A percentile compares a stretch with the other conserved stretches of the same genome.
Evolutionary conservation across 2,888 invertebrate species (phyloP).

Genomic region (Trichopria drosophilae): DNA sequence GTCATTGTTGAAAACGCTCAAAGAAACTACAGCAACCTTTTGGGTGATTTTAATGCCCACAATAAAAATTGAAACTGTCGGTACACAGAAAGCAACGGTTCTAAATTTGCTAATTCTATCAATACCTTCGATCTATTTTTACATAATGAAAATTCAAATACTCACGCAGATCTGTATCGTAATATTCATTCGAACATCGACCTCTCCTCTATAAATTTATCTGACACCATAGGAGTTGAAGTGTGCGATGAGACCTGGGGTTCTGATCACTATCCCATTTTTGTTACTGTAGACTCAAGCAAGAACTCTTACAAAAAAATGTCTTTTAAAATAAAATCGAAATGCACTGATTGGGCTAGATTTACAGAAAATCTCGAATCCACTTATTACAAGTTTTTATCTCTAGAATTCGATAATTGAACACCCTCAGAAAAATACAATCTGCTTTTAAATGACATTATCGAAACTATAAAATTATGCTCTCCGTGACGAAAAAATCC

Average conservation of each 20-base stretch:
- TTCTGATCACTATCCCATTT: constrained; percentile 9
- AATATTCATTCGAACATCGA: constrained; percentile 4
- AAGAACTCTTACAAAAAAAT: constrained; percentile 19
- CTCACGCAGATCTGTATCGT: not conserved
- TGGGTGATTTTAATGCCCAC: constrained; percentile 8
- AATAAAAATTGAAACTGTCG: not conserved
- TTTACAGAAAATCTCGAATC: not conserved
- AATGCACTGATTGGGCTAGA: not conserved
- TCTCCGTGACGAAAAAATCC: no score
- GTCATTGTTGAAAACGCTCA: not conserved
- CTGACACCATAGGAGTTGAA: constrained; percentile 2
- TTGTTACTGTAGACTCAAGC: constrained; percentile 3
- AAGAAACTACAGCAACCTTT: not conserved
- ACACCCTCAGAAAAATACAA: no score
- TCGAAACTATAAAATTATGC: no score
- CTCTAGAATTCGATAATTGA: not conserved
- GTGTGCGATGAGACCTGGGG: not conserved
- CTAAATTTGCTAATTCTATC: not conserved
- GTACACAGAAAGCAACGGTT: not conserved
- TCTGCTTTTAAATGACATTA: no score
- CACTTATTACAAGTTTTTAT: not conserved
- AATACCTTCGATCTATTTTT: constrained; percentile 5
- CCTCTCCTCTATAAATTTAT: constrained; percentile 1
- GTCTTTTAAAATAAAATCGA: constrained; percentile 20
- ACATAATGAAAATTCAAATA: not conserved